Base-by-base conservation (phyloP, 2,113 vertebrate genomes). In the Dicentrarchus labrax region DNA sequence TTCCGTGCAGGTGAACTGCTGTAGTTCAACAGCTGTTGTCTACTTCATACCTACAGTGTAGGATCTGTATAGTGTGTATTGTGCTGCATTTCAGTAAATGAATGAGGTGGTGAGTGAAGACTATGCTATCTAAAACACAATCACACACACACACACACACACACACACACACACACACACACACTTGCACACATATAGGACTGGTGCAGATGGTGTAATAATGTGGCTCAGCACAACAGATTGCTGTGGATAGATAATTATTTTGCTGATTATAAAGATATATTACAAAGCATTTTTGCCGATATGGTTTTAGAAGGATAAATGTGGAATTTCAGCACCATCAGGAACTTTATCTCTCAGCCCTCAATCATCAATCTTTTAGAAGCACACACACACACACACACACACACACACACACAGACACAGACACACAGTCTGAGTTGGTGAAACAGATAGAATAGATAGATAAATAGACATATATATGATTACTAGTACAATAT, bases 281-380 rank as follows among this genome's bases (percentile, higher is more conserved):
- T 72, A 67, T 78, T 70, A 61, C 24, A 38, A 64, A 36, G 62
- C n/a, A 53, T 78, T 78, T 50, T 59, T 0, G 12, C 21, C 24
- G 69, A 80, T 82, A 47, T 66, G 48, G 59, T 79, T 72, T 60
- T 30, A 50, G 54, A 15, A 39, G n/a, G 22, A 79, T 5, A 57
- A 7, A 53, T 9, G 24, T 57, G 65, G 57, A 41, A 78, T 82
- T 82, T 30, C 21, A 79, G 80, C 60, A 66, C 5, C 72, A 67
- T 47, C 30, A 57, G 72, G 53, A 59, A 71, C 69, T 74, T 69
- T 61, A 80, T 84, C 72, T 84, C 38, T 30, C 8, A 74, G 75
- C 41, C 45, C 19, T 68, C 21, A 30, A n/a, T 69, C 85, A 79
- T 86, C 56, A 83, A 67, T 66, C 22, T 82, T 69, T 75, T n/a